A percentile compares a stretch with the other conserved stretches of the same genome.
Conservation (phyloP, 2,797 vertebrate genomes). For the Dicrostonyx torquatus region DNA sequence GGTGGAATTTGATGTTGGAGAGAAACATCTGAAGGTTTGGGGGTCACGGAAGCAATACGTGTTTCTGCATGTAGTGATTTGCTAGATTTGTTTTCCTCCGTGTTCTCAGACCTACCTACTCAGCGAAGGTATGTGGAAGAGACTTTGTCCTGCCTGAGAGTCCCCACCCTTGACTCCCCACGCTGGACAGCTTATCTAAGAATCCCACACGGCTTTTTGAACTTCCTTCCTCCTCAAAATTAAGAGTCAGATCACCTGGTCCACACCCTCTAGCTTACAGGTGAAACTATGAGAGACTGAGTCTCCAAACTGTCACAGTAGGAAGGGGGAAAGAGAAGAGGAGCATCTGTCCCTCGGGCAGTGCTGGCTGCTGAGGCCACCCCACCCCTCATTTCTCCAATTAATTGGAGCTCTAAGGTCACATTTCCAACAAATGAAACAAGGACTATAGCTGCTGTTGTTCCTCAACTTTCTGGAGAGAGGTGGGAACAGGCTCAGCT, state of each 20-base stretch:
- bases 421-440: neutral
- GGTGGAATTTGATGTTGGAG: neutral
- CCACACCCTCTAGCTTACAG: neutral
- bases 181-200: neutral
- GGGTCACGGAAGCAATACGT: too few species aligned
- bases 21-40: too few species aligned
- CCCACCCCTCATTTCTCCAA: neutral
- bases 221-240: conserved; percentile 17
- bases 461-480: neutral
- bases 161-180: neutral
- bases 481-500: neutral
- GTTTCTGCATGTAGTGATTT: too few species aligned
- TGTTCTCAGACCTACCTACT: neutral
- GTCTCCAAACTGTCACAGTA: neutral
- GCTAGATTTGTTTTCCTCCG: neutral
- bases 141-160: neutral
- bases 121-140: neutral
- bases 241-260: neutral
- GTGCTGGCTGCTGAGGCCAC: neutral
- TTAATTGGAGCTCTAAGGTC: neutral
- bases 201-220: neutral
- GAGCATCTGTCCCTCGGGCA: neutral
- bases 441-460: too few species aligned
- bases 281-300: neutral
- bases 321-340: neutral